Evolutionary conservation across 2,113 vertebrate species (phyloP).

Genomic region (Onychostruthus taczanowskii): DNA sequence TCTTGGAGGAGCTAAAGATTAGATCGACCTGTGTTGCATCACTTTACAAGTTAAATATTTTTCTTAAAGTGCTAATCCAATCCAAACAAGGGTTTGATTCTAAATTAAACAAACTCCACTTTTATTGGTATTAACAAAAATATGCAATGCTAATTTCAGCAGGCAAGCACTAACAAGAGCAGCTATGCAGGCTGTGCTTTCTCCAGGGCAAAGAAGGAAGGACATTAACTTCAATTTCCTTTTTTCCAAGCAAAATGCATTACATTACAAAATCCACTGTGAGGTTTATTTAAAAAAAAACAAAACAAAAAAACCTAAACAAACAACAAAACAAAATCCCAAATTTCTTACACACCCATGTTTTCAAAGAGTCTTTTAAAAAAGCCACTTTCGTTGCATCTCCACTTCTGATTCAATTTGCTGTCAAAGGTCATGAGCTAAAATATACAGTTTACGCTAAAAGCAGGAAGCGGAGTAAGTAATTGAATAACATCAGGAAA

Average conservation of each 20-base stretch:
- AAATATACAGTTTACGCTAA: constrained; percentile 70
- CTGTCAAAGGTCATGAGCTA: constrained; percentile 68
- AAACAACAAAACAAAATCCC: background rate
- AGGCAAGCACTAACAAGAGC: background rate
- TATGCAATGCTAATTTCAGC: constrained; percentile 38
- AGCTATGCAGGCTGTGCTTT: background rate
- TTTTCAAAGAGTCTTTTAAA: constrained; percentile 33
- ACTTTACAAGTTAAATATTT: constrained; percentile 61
- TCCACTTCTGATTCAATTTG: constrained; percentile 58
- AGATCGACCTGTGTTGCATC: background rate
- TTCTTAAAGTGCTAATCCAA: constrained; percentile 57
- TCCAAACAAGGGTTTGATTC: constrained; percentile 49
- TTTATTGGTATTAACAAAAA: constrained; percentile 59
- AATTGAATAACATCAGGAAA: constrained; percentile 72
- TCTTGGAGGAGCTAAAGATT: background rate
- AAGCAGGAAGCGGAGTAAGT: constrained; percentile 53
- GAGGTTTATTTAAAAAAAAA: background rate
- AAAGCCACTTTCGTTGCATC: background rate
- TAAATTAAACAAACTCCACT: constrained; percentile 62
- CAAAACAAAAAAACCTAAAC: background rate
- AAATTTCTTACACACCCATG: constrained; percentile 25
- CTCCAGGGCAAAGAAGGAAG: background rate
- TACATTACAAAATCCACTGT: constrained; percentile 6
- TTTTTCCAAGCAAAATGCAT: constrained; percentile 41
- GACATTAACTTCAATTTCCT: constrained; percentile 12